A percentile compares a stretch with the other conserved stretches of the same genome.
Evolutionary conservation across 1,140 invertebrate species (phyloP).

Genomic region (Drosophila sturtevanti): DNA sequence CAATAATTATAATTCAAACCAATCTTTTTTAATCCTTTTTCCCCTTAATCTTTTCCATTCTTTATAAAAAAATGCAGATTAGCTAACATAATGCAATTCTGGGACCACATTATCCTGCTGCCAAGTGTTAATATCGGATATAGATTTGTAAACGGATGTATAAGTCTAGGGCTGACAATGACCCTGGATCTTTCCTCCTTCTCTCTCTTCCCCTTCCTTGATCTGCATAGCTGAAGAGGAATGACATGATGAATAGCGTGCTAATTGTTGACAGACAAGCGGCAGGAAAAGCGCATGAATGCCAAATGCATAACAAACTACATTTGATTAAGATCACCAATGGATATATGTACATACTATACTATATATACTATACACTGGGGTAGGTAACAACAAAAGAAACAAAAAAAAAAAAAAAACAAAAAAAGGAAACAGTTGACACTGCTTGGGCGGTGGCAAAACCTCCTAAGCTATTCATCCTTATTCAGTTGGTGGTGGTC

Average conservation of each 20-base stretch:
- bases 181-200: background rate
- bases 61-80: background rate
- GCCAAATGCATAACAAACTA: constrained; percentile 68
- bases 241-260: constrained; percentile 82
- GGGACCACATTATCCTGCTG: background rate
- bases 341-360: constrained; percentile 5
- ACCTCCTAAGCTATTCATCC: background rate
- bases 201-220: background rate
- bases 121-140: background rate
- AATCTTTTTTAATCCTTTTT: too few relatives aligned
- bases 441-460: constrained; percentile 36
- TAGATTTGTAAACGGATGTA: constrained; percentile 4
- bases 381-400: constrained; percentile 23
- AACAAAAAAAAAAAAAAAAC: constrained; percentile 23
- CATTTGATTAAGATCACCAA: constrained; percentile 72
- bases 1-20: too few relatives aligned
- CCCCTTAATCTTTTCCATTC: background rate
- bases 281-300: constrained; percentile 63
- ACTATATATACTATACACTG: background rate
- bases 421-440: constrained; percentile 48
- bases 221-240: constrained; percentile 27
- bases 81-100: background rate
- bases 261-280: constrained; percentile 82
- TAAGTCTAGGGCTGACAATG: background rate
- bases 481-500: constrained; percentile 26